These are phyloP conservation scores for Xenentodon cancila DNA, from an alignment of 2,797 vertebrate species.

Conservation along the genomic window DNA sequence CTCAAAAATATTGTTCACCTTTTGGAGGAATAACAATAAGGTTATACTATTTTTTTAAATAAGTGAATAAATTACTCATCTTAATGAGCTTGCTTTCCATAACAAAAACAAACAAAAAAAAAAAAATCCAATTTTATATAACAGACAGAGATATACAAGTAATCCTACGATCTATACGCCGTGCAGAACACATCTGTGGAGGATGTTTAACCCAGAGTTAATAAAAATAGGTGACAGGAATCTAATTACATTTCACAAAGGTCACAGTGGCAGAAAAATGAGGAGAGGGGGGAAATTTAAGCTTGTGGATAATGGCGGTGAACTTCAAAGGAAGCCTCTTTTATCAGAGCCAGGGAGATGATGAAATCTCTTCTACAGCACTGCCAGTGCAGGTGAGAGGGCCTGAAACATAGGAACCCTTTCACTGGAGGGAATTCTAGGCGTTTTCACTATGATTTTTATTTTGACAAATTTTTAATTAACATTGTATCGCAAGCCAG, in stretches of 20 bases:
- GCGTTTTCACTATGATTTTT: conserved; percentile 37
- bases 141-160: too few species aligned
- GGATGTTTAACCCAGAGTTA: too few species aligned
- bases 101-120: too few species aligned
- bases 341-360: conserved; percentile 5
- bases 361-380: conserved; percentile 17
- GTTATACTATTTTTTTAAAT: too few species aligned
- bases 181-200: too few species aligned
- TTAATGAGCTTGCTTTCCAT: too few species aligned
- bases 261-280: neutral
- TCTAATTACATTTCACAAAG: conserved; percentile 3
- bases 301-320: conserved; percentile 7
- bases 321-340: conserved; percentile 12
- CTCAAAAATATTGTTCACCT: too few species aligned
- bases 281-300: neutral
- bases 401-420: conserved; percentile 30
- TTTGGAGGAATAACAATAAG: too few species aligned
- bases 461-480: conserved; percentile 59
- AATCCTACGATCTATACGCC: too few species aligned
- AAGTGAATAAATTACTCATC: too few species aligned
- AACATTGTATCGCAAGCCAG: conserved; percentile 38
- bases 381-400: conserved; percentile 19
- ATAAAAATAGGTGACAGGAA: neutral
- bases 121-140: too few species aligned
- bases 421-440: conserved; percentile 10